Evolutionary conservation across 2,797 vertebrate genomes (phyloP).

Genomic region (Acanthiza pusilla): DNA sequence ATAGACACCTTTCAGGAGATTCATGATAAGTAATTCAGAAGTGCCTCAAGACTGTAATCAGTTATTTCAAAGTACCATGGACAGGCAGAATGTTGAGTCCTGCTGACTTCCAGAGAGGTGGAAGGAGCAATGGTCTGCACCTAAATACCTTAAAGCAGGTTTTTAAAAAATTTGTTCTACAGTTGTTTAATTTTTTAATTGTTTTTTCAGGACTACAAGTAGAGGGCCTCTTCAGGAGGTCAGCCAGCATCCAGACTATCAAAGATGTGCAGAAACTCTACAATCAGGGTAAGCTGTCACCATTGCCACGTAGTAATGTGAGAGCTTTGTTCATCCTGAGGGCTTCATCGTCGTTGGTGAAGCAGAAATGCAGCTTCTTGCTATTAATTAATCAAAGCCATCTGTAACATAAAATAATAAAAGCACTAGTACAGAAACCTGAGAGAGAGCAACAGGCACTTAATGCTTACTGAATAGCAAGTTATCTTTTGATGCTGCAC

Average conservation of each 20-base stretch:
- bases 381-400: not conserved
- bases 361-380: not conserved
- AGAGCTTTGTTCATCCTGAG: not conserved
- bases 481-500: not conserved
- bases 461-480: not conserved
- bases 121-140: not conserved
- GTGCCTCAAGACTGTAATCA: not conserved
- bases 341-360: not conserved
- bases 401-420: constrained; percentile 1
- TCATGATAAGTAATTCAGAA: not conserved
- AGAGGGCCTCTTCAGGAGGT: constrained; percentile 85
- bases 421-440: not conserved
- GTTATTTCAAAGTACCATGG: not conserved
- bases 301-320: not conserved
- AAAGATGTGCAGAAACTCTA: constrained; percentile 85
- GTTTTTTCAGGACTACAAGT: constrained; percentile 76
- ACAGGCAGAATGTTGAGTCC: not conserved
- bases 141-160: not conserved
- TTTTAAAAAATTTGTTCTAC: not conserved
- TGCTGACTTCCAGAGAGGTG: not conserved
- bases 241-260: constrained; percentile 78
- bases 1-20: not conserved
- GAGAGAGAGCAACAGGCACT: not conserved
- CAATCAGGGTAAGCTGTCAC: constrained; percentile 77
- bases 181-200: not conserved